Evolutionary conservation across 2,113 vertebrate genomes (phyloP).

Genomic region (Trogon melanurus): DNA sequence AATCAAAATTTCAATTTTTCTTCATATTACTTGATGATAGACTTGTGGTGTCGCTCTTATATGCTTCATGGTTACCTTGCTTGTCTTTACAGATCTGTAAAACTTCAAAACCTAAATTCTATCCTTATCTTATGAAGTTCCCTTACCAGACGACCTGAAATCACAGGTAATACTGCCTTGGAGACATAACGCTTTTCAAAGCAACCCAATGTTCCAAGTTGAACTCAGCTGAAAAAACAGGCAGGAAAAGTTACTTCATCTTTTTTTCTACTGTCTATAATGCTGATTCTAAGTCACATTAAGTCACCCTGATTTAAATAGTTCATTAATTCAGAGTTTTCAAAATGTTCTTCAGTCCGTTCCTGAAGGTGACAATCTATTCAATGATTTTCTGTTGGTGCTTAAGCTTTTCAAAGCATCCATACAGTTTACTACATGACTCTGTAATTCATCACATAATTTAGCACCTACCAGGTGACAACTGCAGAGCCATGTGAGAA

Average conservation of each 20-base stretch:
- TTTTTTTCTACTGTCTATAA: not conserved
- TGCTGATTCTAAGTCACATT: not conserved
- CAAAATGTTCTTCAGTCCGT: not conserved
- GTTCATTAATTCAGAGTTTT: not conserved
- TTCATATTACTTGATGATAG: not conserved
- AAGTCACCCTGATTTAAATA: not conserved
- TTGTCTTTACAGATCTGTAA: not conserved
- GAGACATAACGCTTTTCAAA: not conserved
- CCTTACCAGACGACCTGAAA: not conserved
- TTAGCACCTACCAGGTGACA: not conserved
- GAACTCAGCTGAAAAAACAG: not conserved
- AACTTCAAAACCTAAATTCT: not conserved
- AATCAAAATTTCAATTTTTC: not conserved
- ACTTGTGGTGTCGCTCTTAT: not conserved
- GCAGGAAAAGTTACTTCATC: not conserved
- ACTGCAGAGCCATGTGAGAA: not conserved
- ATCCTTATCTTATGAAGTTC: not conserved
- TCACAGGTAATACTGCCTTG: not conserved
- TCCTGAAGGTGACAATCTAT: not conserved
- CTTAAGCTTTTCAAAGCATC: not conserved
- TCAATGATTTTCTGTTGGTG: not conserved
- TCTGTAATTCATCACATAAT: not conserved
- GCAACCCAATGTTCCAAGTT: not conserved
- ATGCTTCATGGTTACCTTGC: not conserved
- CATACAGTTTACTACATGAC: not conserved